Evolutionary conservation across 2,888 invertebrate genomes (phyloP).

Genomic region (Julus scanicus): DNA sequence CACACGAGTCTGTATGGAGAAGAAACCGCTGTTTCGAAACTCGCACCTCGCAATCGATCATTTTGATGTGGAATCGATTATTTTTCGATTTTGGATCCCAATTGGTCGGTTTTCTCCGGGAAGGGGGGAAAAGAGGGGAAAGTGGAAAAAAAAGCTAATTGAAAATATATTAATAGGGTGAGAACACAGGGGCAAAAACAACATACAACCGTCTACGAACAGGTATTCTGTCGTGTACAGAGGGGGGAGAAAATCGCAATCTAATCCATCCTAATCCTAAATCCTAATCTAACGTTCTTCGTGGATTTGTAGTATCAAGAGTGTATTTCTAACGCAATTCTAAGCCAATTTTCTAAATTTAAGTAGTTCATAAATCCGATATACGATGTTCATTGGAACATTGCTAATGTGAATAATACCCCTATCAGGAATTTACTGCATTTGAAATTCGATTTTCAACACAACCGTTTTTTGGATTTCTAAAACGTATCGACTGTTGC

Average conservation of each 20-base stretch:
- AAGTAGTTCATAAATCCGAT: too few species aligned
- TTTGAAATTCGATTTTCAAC: too few species aligned
- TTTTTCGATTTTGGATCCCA: background rate
- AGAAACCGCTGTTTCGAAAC: background rate
- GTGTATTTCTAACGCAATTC: too few species aligned
- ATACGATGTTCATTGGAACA: too few species aligned
- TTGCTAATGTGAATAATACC: too few species aligned
- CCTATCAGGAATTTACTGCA: too few species aligned
- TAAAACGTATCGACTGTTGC: too few species aligned
- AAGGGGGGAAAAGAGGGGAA: background rate
- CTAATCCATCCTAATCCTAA: too few species aligned
- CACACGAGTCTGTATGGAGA: background rate
- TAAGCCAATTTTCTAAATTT: too few species aligned
- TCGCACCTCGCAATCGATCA: constrained; percentile 14
- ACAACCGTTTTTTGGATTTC: too few species aligned
- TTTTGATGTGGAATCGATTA: constrained; percentile 5
- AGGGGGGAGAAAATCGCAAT: background rate
- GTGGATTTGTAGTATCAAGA: too few species aligned
- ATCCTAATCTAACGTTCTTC: too few species aligned
- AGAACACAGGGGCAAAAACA: background rate
- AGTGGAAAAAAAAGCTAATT: background rate
- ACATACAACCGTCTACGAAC: background rate
- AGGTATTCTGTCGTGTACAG: background rate
- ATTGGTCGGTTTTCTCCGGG: background rate
- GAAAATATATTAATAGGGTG: constrained; percentile 30